A percentile compares a stretch with the other conserved stretches of the same genome.
Conservation (phyloP, 2,797 vertebrate genomes). For the Neopelma chrysocephalum region DNA sequence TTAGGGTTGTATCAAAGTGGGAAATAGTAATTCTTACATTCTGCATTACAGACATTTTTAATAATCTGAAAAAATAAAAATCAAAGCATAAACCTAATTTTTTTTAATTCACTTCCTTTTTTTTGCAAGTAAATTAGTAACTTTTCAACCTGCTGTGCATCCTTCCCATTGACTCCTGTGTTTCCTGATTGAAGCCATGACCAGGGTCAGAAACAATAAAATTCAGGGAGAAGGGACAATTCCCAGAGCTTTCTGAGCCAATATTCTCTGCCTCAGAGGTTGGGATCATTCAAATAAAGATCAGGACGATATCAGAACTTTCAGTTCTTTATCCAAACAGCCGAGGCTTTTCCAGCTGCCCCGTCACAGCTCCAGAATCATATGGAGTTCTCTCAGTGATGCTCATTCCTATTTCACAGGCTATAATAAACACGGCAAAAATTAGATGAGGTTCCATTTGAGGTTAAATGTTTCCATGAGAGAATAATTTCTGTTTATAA, state of each 20-base stretch:
- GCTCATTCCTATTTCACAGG: constrained; percentile 45
- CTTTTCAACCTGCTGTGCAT: neutral
- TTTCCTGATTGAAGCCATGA: neutral
- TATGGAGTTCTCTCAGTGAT: neutral
- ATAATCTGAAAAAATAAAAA: neutral
- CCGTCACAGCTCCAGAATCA: neutral
- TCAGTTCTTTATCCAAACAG: neutral
- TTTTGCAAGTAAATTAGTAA: neutral
- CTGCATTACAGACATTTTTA: neutral
- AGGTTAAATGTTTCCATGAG: constrained; percentile 69
- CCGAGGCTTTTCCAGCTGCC: neutral
- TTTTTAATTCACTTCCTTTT: neutral
- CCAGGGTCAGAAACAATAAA: neutral
- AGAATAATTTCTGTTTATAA: constrained; percentile 67
- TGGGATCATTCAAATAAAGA: neutral
- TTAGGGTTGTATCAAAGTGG: neutral
- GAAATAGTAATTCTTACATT: rapidly evolving
- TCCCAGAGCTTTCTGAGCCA: neutral
- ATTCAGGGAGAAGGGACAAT: neutral
- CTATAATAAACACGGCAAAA: constrained; percentile 65
- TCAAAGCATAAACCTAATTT: neutral
- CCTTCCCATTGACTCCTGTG: neutral
- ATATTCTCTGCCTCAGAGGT: neutral
- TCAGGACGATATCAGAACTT: neutral
- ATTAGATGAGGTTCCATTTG: constrained; percentile 53